Base-by-base conservation (phyloP, 2,888 invertebrate species). In the Anorthoa munda region DNA sequence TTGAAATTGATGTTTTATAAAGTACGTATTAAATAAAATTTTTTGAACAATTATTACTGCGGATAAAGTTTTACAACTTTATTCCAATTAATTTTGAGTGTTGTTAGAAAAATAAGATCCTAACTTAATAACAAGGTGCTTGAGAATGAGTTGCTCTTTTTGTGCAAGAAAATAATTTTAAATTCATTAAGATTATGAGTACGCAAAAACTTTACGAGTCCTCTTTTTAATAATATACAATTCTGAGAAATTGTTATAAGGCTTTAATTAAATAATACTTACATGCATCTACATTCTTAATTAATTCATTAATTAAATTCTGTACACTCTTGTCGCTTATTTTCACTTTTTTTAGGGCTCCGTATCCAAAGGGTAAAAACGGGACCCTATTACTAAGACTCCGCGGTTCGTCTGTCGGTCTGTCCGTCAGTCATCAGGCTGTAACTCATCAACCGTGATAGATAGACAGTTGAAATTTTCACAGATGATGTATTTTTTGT, bases 61-160 rank as follows among this genome's bases (percentile, higher is more conserved):
- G 13, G 13, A 21, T 21, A 39, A 21, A n/a, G 66, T 31, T 48
- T 73, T 13, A 21, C 13, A 66, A 60, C 31, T 70, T 59, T 77
- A 77, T 26, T 51, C 0, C 2, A 55, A 64, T 26, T 15, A 66
- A 48, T 66, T 58, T 69, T 18, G 15, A 56, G 39, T 56, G 21
- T 56, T 65, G 46, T 23, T 56, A n/a, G 9, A 64, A 67, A 64
- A 39, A 51, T 64, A 23, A 56, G 56, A 66, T 26, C 1, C 53
- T 58, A 63, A 75, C 31, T 80, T 59, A 75, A 18, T 56, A 80
- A 63, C 59, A 18, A 81, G 46, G 46, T 59, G 31, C 50, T 71
- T 46, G 15, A 56, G 15, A 23, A 48, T 45, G 18, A 45, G 48
- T 46, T 66, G 3, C 55, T 21, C 2, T 63, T 59, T 66, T 51